phyloP scores from a whole-genome alignment of 1,140 invertebrate species.

The Cotesia chilonis region DNA sequence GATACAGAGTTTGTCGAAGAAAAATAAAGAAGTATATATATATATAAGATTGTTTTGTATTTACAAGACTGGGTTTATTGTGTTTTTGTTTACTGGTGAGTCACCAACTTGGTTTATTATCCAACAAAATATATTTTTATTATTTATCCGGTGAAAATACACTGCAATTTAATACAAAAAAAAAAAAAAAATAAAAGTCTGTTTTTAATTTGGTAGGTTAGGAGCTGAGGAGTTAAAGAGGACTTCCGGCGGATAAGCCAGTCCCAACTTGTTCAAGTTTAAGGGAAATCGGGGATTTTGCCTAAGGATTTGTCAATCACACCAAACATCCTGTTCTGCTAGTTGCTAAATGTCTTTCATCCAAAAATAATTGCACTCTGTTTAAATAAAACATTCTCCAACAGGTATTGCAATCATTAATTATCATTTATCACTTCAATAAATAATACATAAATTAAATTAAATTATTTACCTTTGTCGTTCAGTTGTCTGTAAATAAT shows the following conservation, averaged over 20 bases:
- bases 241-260: conserved; percentile 13
- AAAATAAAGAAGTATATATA: no score
- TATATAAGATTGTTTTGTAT: no score
- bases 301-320: conserved; percentile 6
- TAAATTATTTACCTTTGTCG: no score
- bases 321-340: conserved; percentile 2
- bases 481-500: no score
- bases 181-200: neutral
- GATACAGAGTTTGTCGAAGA: no score
- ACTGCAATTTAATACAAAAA: neutral
- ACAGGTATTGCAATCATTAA: neutral
- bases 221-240: neutral
- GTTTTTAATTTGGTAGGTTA: neutral
- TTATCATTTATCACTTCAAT: no score
- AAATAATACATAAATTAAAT: no score
- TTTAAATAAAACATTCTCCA: neutral
- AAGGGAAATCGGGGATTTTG: neutral
- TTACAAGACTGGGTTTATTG: no score
- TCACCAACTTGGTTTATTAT: no score
- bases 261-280: neutral
- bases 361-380: neutral
- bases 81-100: no score
- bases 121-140: no score
- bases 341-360: neutral
- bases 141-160: no score